Percentiles rank a stretch among this genome's conserved stretches.
phyloP scores from a whole-genome alignment of 2,888 invertebrate species.

The Cryptocheilus praepositus region DNA sequence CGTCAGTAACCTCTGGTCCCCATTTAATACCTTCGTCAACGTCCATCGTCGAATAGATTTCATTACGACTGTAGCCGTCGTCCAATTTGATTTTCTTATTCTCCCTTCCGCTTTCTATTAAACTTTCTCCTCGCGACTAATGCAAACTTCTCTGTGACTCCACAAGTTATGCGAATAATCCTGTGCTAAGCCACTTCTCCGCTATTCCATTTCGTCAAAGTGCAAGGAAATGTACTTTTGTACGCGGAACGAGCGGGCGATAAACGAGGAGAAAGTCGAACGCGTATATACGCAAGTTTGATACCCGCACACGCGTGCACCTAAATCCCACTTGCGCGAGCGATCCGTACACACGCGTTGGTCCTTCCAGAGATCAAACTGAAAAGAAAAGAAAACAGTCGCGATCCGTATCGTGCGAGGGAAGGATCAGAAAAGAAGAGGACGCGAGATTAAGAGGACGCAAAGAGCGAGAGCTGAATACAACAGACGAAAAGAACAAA shows the following conservation, averaged over 20 bases:
- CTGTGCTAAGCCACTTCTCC: constrained; percentile 39
- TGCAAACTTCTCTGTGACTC: too few species aligned
- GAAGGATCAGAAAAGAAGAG: background rate
- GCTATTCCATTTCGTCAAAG: constrained; percentile 60
- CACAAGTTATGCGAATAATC: too few species aligned
- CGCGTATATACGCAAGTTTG: background rate
- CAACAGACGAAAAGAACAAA: background rate
- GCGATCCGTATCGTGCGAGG: background rate
- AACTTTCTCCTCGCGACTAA: too few species aligned
- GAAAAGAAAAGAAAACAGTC: background rate
- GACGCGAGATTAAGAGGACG: constrained; percentile 3
- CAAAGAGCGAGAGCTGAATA: constrained; percentile 2
- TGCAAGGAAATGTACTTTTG: constrained; percentile 51
- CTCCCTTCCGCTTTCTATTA: too few species aligned
- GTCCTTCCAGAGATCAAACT: background rate
- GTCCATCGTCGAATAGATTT: too few species aligned
- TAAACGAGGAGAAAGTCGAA: constrained; percentile 54
- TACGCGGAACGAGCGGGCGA: constrained; percentile 52
- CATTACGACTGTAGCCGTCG: too few species aligned
- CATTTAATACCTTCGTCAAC: too few species aligned
- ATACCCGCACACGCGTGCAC: too few species aligned
- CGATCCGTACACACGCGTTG: background rate
- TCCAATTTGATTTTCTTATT: too few species aligned
- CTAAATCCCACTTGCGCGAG: too few species aligned
- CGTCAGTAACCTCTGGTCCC: too few species aligned